These are phyloP conservation scores for Tapirus terrestris DNA, from an alignment of 2,113 vertebrate genomes.

Conservation along the genomic window DNA sequence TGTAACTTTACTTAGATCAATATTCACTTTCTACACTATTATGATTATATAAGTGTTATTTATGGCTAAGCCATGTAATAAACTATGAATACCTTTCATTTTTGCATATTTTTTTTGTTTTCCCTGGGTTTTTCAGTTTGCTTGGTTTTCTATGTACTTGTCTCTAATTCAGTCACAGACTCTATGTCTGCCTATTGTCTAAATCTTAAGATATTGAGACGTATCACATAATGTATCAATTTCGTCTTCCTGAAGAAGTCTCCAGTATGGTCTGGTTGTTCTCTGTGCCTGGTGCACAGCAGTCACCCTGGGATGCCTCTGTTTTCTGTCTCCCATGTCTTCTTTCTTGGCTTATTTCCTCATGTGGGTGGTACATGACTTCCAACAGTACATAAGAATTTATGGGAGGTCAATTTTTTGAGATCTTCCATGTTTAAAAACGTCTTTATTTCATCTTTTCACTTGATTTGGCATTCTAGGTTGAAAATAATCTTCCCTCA, in stretches of 20 bases:
- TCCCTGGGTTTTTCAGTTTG: background rate
- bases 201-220: slow-evolving; percentile 45
- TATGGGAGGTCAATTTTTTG: background rate
- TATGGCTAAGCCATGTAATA: background rate
- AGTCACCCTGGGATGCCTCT: background rate
- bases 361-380: background rate
- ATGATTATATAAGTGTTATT: slow-evolving; percentile 25
- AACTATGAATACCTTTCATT: slow-evolving; percentile 28
- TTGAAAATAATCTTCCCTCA: background rate
- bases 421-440: background rate
- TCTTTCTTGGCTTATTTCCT: background rate
- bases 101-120: background rate
- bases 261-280: background rate
- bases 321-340: background rate
- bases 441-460: slow-evolving; percentile 6
- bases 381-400: background rate
- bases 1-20: background rate
- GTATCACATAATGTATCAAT: background rate
- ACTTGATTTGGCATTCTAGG: background rate
- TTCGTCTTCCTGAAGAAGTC: background rate
- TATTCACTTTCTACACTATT: background rate
- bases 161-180: background rate
- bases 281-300: background rate
- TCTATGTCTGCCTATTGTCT: background rate
- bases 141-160: background rate